Evolutionary conservation across 1,140 invertebrate genomes (phyloP), one percentile per base, ranked within the genome.

Genomic region (Orius laevigatus): DNA sequence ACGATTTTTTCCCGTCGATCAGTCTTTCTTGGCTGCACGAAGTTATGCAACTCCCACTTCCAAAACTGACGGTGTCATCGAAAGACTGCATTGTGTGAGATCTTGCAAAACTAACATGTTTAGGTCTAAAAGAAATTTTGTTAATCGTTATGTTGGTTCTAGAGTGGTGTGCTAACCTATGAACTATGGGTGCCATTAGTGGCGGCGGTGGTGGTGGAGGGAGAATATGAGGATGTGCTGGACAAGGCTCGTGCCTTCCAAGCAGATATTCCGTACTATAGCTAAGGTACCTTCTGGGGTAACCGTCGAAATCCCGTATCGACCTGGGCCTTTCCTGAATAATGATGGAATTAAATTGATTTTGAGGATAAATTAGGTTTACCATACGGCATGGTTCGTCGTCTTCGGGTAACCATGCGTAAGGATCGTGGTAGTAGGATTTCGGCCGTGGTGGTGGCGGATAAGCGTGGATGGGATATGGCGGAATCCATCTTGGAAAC

Each of bases 31-130:
- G 79, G 56, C 77, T 81, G 39, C 73, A 68, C 4, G 76, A 55
- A 59, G 68, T 58, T 57, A 72, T 56, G 58, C 73, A 65, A 43
- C 72, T 67, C 40, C 62, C 66, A 51, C 62, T 66, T n/a, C 68
- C 64, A 25, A 65, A 53, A 10, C 60, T 58, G 5, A 62, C 65
- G 53, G 75, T 69, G 64, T 80, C 76, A 48, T 86, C 83, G 56
- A 87, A 85, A 2, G 82, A 85, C 4, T 81, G 82, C 44, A 86
- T 60, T 0, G 84, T 87, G 55, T 86, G 80, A 1, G 83, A 86
- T 25, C 82, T 71, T 14, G 87, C 87, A 59, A 93, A 93, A 58
- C 84, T 90, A 25, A 93, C 88, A 62, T 91, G 87, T 62, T 90
- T 91, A 52, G 78, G 75, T 63, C 78, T 80, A 65, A 46, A 62